These are phyloP conservation scores for Aradus depressus DNA, from an alignment of 2,888 invertebrate species.

Conservation along the genomic window DNA sequence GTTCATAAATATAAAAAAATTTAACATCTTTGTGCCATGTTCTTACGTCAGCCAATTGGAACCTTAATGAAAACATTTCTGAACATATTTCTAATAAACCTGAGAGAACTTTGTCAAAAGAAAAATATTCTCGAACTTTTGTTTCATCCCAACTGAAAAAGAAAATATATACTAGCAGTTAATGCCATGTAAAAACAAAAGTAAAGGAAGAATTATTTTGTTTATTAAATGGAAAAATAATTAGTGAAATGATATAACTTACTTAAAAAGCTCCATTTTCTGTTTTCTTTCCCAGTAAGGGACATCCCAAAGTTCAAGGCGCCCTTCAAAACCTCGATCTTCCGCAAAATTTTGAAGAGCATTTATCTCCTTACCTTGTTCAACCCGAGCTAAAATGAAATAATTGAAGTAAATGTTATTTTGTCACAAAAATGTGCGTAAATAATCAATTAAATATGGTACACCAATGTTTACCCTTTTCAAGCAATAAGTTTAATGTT, in stretches of 20 bases:
- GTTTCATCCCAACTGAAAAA: slow-evolving; percentile 52
- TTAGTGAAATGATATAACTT: slow-evolving; percentile 25
- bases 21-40: slow-evolving; percentile 80
- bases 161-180: slow-evolving; percentile 11
- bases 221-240: not conserved
- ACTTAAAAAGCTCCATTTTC: slow-evolving; percentile 50
- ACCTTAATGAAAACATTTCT: slow-evolving; percentile 63
- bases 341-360: slow-evolving; percentile 59
- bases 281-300: slow-evolving; percentile 79
- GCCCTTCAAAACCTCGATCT: slow-evolving; percentile 52
- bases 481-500: slow-evolving; percentile 53
- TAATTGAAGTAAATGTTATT: slow-evolving; percentile 1
- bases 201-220: not conserved
- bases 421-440: not conserved
- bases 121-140: slow-evolving; percentile 67
- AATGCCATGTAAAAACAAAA: not conserved
- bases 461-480: slow-evolving; percentile 38
- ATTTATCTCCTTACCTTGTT: slow-evolving; percentile 63
- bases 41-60: slow-evolving; percentile 54
- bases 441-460: slow-evolving; percentile 12
- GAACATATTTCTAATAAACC: slow-evolving; percentile 66
- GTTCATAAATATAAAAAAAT: slow-evolving; percentile 69
- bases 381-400: slow-evolving; percentile 47
- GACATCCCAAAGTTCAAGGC: slow-evolving; percentile 70
- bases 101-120: slow-evolving; percentile 63